Base-by-base conservation (phyloP, 2,113 vertebrate species). In the Ictidomys tridecemlineatus region DNA sequence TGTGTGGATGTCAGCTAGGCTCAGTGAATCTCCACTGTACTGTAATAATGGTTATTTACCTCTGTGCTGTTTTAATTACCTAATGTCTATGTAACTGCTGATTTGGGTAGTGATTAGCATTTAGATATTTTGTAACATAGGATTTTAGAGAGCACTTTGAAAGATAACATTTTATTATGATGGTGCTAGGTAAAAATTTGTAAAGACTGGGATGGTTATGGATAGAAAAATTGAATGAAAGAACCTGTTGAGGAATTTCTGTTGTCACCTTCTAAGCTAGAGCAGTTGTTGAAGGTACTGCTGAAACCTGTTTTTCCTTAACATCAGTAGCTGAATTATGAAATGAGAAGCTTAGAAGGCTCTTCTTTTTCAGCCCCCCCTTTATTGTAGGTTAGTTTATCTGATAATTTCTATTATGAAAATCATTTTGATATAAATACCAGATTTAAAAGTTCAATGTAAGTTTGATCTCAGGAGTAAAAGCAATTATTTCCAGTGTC, bases 21-120 rank as follows among this genome's bases (percentile, higher is more conserved):
- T 93, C 95, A 85, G 94, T 96, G 92, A 96, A 88, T 98, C 92
- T 96, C 90, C 69, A 65, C 88, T 97, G 97, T 96, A 97, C 96
- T 98, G 97, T 97, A 96, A 97, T 97, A 88, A 95, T 95, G 94
- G 93, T 93, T 97, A 93, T 95, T 98, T 97, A 98, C 97, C 97
- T 98, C 97, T 96, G 82, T 96, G 96, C 94, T 95, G 86, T 96
- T 96, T 93, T 92, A 97, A 92, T 95, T 96, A 98, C 63, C 77
- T 97, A 67, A 95, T 74, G 97, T 97, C 97, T 96, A 63, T 95
- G 73, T 96, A 97, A 97, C 97, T 98, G 97, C 98, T 98, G 97
- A 98, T 97, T 96, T 88, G 93, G 96, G 2, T 89, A 94, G 94
- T 82, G 80, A 89, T 85, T 93, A 91, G 20, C 11, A 3, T n/a